These are phyloP conservation scores for Pomacea maculata DNA, from an alignment of 1,140 invertebrate species.

Conservation along the genomic window DNA sequence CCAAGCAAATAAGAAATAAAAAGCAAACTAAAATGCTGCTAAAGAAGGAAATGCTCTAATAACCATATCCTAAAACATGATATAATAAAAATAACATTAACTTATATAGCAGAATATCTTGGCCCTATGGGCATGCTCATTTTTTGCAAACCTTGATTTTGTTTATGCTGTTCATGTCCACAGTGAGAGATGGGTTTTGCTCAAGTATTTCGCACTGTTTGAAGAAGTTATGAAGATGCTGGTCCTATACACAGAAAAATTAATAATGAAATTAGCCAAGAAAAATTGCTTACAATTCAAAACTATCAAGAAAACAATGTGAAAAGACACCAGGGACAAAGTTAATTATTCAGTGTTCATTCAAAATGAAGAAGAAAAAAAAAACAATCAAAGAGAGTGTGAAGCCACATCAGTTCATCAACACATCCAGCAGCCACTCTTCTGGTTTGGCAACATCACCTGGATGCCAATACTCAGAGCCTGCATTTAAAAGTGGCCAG, in stretches of 20 bases:
- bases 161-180: constrained; percentile 82
- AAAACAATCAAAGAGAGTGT: background rate
- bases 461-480: background rate
- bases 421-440: background rate
- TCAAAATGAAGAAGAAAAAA: background rate
- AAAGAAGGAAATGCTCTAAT: too few species aligned
- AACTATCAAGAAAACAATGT: too few species aligned
- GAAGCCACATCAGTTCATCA: background rate
- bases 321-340: background rate
- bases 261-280: too few species aligned
- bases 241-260: constrained; percentile 68
- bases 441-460: background rate
- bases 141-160: constrained; percentile 75
- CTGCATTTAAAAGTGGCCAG: background rate
- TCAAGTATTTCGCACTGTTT: constrained; percentile 65
- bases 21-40: too few species aligned
- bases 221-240: constrained; percentile 88
- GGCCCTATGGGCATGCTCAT: too few species aligned
- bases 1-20: too few species aligned
- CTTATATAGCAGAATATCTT: too few species aligned
- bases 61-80: too few species aligned
- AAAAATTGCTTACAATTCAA: too few species aligned
- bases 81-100: too few species aligned
- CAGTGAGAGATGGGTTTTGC: constrained; percentile 70
- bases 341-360: constrained; percentile 1